phyloP scores from a whole-genome alignment of 2,113 vertebrate genomes.

The Spheniscus mendiculus region DNA sequence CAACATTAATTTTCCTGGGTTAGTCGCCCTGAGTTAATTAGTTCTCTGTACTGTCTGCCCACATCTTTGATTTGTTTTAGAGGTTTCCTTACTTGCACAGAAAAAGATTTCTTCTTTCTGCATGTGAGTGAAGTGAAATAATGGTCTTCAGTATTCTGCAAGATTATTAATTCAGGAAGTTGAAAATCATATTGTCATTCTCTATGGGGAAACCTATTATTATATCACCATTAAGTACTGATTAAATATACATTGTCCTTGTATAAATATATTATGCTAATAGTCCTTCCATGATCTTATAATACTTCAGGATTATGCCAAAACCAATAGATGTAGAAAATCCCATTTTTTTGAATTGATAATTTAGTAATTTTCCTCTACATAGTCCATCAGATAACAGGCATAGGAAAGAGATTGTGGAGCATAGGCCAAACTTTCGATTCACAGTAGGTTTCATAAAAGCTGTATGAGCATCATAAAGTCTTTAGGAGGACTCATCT shows the following conservation, averaged over 20 bases:
- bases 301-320: conserved; percentile 25
- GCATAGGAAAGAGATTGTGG: neutral
- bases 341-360: neutral
- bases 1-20: conserved; percentile 16
- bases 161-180: conserved; percentile 57
- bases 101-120: conserved; percentile 3
- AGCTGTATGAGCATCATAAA: neutral
- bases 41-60: conserved; percentile 1
- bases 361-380: neutral
- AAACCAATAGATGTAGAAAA: neutral
- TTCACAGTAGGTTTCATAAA: neutral
- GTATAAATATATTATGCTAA: conserved; percentile 53
- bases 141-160: neutral
- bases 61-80: conserved; percentile 48
- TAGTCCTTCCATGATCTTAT: conserved; percentile 24
- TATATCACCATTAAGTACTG: conserved; percentile 50
- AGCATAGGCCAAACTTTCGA: neutral
- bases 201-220: conserved; percentile 31
- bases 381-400: neutral
- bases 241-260: conserved; percentile 55
- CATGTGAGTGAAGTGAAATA: conserved; percentile 16
- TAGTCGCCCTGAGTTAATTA: conserved; percentile 30
- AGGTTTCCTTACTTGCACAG: conserved; percentile 9
- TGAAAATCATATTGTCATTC: conserved; percentile 39
- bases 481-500: neutral